Percentiles rank a stretch among this genome's conserved stretches.
Conservation (phyloP, 2,797 vertebrate genomes). For the Remorina albescens region DNA sequence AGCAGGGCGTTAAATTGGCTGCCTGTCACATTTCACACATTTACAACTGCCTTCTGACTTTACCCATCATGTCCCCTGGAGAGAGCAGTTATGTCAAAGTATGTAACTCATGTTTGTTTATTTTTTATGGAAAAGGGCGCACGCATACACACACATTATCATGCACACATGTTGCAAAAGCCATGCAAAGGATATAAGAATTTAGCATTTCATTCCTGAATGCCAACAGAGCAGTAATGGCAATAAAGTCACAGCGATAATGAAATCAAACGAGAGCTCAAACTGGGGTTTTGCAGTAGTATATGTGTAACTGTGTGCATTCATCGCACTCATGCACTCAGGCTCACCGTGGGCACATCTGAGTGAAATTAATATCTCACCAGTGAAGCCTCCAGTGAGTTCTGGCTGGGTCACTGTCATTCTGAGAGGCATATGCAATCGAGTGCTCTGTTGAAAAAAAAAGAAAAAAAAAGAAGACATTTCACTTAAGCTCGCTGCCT, state of each 20-base stretch:
- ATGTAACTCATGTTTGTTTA: slow-evolving; percentile 1
- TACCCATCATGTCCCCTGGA: slow-evolving; percentile 16
- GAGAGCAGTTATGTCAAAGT: slow-evolving; percentile 22
- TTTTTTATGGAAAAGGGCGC: background rate
- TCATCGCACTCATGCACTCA: slow-evolving; percentile 56
- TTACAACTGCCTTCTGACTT: slow-evolving; percentile 30
- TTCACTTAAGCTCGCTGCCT: slow-evolving; percentile 70
- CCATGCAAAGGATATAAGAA: slow-evolving; percentile 54
- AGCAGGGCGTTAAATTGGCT: slow-evolving; percentile 44
- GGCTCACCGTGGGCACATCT: slow-evolving; percentile 53
- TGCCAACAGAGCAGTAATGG: slow-evolving; percentile 47
- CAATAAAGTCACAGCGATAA: slow-evolving; percentile 68
- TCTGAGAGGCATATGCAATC: slow-evolving; percentile 56
- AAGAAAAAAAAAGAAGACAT: slow-evolving; percentile 65
- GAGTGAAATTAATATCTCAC: slow-evolving; percentile 76
- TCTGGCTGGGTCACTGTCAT: slow-evolving; percentile 55
- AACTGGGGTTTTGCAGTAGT: slow-evolving; percentile 26
- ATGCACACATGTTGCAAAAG: slow-evolving; percentile 23
- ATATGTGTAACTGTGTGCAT: slow-evolving; percentile 46
- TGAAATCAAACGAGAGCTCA: slow-evolving; percentile 64
- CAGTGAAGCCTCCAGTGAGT: slow-evolving; percentile 57
- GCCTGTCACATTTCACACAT: slow-evolving; percentile 59
- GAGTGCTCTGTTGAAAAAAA: slow-evolving; percentile 37
- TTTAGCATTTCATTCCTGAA: slow-evolving; percentile 68
- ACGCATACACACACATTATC: background rate